Conservation (phyloP, 92 coral and sea anemone genomes). For the Porites cylindrica region DNA sequence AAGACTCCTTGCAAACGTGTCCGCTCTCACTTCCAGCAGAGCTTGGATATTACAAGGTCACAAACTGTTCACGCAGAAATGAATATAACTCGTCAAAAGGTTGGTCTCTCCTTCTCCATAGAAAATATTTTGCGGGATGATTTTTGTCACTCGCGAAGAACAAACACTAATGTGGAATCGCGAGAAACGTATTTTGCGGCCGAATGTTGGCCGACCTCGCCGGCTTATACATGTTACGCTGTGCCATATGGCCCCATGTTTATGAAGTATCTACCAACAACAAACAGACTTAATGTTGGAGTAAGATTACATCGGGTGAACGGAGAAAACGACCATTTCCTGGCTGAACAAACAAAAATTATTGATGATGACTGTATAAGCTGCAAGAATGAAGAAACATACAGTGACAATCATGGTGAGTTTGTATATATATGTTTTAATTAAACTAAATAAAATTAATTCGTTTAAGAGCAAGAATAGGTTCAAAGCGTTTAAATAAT, state of each 20-base stretch:
- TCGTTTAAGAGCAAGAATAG: background rate
- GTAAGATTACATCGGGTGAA: background rate
- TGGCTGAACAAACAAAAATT: background rate
- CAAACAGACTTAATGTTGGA: background rate
- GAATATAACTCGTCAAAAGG: slow-evolving; percentile 35
- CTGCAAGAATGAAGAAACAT: background rate
- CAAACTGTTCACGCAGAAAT: slow-evolving; percentile 7
- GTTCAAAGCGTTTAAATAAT: background rate
- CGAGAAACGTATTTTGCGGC: background rate
- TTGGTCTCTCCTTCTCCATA: slow-evolving; percentile 60
- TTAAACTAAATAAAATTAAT: background rate
- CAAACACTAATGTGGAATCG: background rate
- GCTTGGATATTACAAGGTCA: slow-evolving; percentile 32
- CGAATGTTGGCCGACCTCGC: background rate
- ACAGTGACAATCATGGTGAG: slow-evolving; percentile 6
- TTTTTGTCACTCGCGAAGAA: slow-evolving; percentile 41
- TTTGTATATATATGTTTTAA: background rate
- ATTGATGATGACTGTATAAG: background rate
- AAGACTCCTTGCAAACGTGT: slow-evolving; percentile 14
- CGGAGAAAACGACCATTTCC: background rate
- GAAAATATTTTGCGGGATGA: slow-evolving; percentile 72
- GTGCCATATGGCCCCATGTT: slow-evolving; percentile 16
- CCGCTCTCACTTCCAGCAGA: slow-evolving; percentile 18
- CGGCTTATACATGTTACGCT: slow-evolving; percentile 2
- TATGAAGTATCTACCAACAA: slow-evolving; percentile 16